Conservation (phyloP, 2,888 invertebrate genomes). For the Dysmachus trigonus region DNA sequence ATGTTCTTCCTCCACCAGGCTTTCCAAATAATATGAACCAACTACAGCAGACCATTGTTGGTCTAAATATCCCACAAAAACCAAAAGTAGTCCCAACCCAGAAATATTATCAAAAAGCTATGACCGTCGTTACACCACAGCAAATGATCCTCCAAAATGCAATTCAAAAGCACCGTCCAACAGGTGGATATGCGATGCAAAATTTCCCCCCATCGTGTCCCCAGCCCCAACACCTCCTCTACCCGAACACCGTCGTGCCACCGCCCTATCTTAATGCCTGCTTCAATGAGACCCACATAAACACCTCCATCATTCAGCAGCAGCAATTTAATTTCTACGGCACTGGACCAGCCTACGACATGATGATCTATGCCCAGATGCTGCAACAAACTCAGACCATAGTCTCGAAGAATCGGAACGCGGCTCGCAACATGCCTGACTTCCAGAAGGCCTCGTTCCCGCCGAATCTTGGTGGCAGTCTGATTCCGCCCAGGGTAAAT, state of each 20-base stretch:
- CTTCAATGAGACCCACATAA: conserved; percentile 51
- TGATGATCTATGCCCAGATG: conserved; percentile 14
- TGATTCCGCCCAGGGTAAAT: neutral
- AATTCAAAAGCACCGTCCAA: conserved; percentile 8
- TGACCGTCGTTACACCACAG: neutral
- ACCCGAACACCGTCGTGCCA: conserved; percentile 54
- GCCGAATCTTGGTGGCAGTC: neutral
- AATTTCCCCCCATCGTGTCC: neutral
- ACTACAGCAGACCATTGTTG: neutral
- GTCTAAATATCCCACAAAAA: neutral
- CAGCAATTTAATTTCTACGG: conserved; percentile 22
- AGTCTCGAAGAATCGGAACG: neutral
- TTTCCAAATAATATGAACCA: neutral
- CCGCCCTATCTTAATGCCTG: conserved; percentile 54
- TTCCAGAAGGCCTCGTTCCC: neutral
- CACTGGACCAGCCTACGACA: neutral
- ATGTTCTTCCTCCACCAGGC: neutral
- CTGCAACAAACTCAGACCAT: conserved; percentile 25
- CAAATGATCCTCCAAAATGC: conserved; percentile 4
- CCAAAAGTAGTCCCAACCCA: neutral
- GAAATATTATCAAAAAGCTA: neutral
- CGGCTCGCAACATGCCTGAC: neutral
- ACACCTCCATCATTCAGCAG: conserved; percentile 21
- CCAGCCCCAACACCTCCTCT: conserved; percentile 48
- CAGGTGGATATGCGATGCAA: neutral